Evolutionary conservation across 1,140 invertebrate species (phyloP), one percentile per base, ranked within the genome.

Genomic region (Oryzaephilus surinamensis): DNA sequence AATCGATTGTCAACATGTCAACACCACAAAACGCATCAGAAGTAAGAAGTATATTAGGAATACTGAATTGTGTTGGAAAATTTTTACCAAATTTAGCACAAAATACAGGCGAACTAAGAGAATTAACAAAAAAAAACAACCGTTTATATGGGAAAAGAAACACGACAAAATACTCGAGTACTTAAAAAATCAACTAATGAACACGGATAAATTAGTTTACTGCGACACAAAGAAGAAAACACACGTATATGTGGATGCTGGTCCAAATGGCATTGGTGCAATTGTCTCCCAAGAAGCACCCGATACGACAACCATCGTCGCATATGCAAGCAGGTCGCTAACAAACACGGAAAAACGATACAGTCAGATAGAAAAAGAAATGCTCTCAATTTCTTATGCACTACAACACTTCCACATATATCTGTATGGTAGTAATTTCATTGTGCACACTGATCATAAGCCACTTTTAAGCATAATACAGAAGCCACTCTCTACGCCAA

Each of bases 321-420:
- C 39, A 1, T 41, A 34, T 52, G 66, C 60, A 0, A 73, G 69
- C 11, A 47, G 63, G 19, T 59, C 64, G 3, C 46, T 76, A 8
- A 62, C 52, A 13, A 19, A 33, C 5, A 50, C 62, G 2, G 66
- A 77, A 50, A 46, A 52, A 40, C 65, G 65, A 6, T 76, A 74
- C 46, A 51, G 57, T 12, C 63, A 71, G 32, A 50, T 70, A 5
- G 68, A 77, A 29, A 65, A 64, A 43, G 72, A 77, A 52, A 66
- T 57, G 0, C 48, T 70, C 5, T 58, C 62, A 4, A 60, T 74
- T 20, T 36, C 69, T 26, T 67, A 58, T 52, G 63, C 60, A 12
- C 38, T 68, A 12, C 43, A 52, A 32, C 67, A 66, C 37, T 72
- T 73, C 47, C 63, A 72, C 35, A 46, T 71, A 27, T 74, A 67